Evolutionary conservation across 92 coral and sea anemone genomes (phyloP).

Genomic region (Epizoanthus rinbou): DNA sequence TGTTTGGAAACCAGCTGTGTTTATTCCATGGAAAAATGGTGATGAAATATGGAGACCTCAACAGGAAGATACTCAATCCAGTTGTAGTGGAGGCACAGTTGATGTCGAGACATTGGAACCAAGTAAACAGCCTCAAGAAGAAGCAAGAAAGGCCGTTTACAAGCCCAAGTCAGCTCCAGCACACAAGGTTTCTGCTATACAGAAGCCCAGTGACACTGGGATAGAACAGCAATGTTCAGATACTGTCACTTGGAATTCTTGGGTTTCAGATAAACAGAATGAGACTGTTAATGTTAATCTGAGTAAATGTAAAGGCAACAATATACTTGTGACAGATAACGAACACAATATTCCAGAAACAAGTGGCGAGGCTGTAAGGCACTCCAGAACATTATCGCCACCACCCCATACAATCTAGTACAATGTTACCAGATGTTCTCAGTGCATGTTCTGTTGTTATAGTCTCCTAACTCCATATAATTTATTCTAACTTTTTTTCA

Average conservation of each 20-base stretch:
- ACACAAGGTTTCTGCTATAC: conserved; percentile 2
- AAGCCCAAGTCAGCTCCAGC: conserved; percentile 14
- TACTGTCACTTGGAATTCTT: conserved; percentile 1
- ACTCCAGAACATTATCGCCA: conserved; percentile 11
- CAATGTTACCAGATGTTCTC: not conserved
- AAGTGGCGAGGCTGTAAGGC: not conserved
- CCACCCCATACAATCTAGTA: not conserved
- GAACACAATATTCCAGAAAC: not conserved
- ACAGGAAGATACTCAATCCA: not conserved
- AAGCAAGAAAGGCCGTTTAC: not conserved
- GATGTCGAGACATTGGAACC: not conserved
- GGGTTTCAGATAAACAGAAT: not conserved
- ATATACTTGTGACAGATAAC: not conserved
- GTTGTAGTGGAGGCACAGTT: not conserved
- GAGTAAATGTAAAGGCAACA: not conserved
- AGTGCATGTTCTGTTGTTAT: not conserved
- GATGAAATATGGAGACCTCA: not conserved
- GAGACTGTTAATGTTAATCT: not conserved
- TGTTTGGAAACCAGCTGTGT: conserved; percentile 72
- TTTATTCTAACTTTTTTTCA: no score
- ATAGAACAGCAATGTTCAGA: not conserved
- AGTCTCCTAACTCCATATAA: no score
- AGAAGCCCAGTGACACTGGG: not conserved
- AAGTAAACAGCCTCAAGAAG: not conserved
- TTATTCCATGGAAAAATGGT: conserved; percentile 36